A percentile compares a stretch with the other conserved stretches of the same genome.
Conservation (phyloP, 2,888 invertebrate genomes). For the Melanargia galathea region DNA sequence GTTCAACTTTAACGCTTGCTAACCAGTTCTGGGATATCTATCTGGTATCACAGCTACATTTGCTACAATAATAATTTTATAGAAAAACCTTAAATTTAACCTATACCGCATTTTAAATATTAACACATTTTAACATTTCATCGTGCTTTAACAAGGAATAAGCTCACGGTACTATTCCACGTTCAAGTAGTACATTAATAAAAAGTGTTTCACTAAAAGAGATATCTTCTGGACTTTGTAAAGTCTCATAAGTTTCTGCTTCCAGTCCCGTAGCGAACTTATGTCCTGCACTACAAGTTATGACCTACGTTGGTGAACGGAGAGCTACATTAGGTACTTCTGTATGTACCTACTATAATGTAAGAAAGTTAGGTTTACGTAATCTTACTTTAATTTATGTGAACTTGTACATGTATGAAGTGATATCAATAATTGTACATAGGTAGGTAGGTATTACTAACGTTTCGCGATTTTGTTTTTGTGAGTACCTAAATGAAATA, state of each 20-base stretch:
- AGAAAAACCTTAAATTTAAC: too few species aligned
- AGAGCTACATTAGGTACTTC: slow-evolving; percentile 1
- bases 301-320: slow-evolving; percentile 1
- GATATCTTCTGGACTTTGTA: slow-evolving; percentile 18
- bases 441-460: too few species aligned
- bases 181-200: background rate
- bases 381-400: background rate
- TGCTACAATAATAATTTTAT: too few species aligned
- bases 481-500: too few species aligned
- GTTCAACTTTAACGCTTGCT: too few species aligned
- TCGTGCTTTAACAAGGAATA: background rate
- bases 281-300: slow-evolving; percentile 8
- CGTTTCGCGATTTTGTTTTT: too few species aligned
- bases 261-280: slow-evolving; percentile 12
- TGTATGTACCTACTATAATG: background rate
- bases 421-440: too few species aligned
- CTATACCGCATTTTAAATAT: too few species aligned
- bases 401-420: too few species aligned
- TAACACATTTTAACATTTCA: background rate
- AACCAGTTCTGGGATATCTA: too few species aligned
- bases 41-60: too few species aligned
- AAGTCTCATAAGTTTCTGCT: slow-evolving; percentile 14
- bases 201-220: slow-evolving; percentile 14
- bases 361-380: background rate
- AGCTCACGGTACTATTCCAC: background rate